Base-by-base conservation (phyloP, 1,140 invertebrate species). In the Augochlora pura region DNA sequence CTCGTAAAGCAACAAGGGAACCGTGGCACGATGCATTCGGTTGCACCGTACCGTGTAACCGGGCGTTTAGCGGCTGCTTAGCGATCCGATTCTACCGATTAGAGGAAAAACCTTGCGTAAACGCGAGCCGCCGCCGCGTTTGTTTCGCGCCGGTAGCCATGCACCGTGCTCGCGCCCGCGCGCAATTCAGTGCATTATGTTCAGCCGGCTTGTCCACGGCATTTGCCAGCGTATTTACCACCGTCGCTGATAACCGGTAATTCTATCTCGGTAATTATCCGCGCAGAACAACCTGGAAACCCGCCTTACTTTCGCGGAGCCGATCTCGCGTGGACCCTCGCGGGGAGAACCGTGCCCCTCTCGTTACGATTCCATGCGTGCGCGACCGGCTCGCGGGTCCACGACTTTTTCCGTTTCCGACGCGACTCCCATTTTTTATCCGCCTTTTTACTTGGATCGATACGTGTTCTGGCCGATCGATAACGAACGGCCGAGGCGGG, bases 61-160 rank as follows among this genome's bases (percentile, higher is more conserved):
- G 78, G 80, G 81, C 87, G 80, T 88, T 90, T 89, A 89, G 84
- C 80, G 75, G 82, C 66, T 81, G 83, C 81, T 89, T 86, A 89
- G 83, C 84, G 87, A 89, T 90, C 81, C 83, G 86, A 90, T 90
- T 90, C 83, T 87, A 80, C 81, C 82, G 87, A 90, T 90, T 89
- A 86, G 86, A 80, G 85, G 70, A 86, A 88, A 88, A 88, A 74
- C 70, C 77, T 88, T 88, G 84, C 88, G 86, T 85, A 90, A 88
- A 80, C 83, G 74, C 73, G 84, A 75, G 81, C 83, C 81, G 86
- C 69, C 69, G 80, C 69, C 69, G 80, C 80, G 88, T 82, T 85
- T 85, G 87, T 86, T 72, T 84, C 88, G 81, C 86, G 76, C 81
- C 75, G 83, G 81, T 86, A 82, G 79, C 71, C 88, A 85, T 79